These are phyloP conservation scores for Phrynocephalus versicolor DNA, from an alignment of 2,113 vertebrate species.

Conservation along the genomic window DNA sequence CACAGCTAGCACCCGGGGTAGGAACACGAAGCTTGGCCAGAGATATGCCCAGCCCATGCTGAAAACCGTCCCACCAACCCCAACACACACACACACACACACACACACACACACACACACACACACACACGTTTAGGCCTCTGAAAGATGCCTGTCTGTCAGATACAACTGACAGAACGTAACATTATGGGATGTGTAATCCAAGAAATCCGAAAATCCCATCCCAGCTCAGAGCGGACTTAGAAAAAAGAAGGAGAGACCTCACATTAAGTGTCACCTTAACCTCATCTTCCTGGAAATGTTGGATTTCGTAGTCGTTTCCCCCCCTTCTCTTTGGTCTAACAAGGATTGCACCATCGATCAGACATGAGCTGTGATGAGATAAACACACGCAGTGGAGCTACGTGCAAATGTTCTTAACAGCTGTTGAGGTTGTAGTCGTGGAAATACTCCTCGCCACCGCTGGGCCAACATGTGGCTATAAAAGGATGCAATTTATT, in stretches of 20 bases:
- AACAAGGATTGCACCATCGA: neutral
- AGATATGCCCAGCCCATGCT: no score
- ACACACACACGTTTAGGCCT: no score
- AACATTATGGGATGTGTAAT: no score
- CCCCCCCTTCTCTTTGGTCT: constrained; percentile 7
- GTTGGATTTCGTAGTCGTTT: neutral
- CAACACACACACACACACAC: no score
- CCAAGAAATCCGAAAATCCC: no score
- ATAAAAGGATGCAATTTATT: constrained; percentile 5
- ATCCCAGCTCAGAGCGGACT: neutral
- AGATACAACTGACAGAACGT: no score
- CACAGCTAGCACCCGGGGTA: no score
- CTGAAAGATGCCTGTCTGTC: no score
- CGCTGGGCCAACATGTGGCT: neutral
- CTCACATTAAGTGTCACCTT: neutral
- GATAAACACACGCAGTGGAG: constrained; percentile 17
- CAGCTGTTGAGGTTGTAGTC: neutral
- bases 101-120: no score
- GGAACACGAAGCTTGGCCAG: no score
- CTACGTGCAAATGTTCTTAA: neutral
- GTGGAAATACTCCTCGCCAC: neutral
- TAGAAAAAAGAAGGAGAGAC: neutral
- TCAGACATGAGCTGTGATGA: constrained; percentile 7
- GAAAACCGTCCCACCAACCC: no score
- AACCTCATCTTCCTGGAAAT: neutral